Base-by-base conservation (phyloP, 2,797 vertebrate genomes). In the Gambusia yucatana region DNA sequence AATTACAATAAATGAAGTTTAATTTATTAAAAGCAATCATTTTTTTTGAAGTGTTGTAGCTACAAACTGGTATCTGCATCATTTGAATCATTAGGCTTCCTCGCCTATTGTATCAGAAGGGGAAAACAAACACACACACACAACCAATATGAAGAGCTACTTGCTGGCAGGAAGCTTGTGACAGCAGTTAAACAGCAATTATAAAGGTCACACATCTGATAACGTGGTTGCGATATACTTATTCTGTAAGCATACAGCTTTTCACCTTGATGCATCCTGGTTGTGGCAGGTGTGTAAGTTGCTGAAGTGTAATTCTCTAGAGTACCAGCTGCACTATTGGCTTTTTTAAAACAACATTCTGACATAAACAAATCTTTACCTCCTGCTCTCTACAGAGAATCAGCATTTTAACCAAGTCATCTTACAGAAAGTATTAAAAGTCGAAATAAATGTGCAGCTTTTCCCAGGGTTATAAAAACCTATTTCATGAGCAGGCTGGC, bases 401-500 rank as follows among this genome's bases (percentile, higher is more conserved):
- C 6, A 75, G 47, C 36, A 22, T 75, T 65, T 47, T 43, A 50
- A 67, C 70, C 13, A 33, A 47, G 4, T 70, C 2, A 11, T n/a
- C 43, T 28, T 44, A 20, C 55, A 28, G 50, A 82, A 76, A 75
- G 80, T 43, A 83, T 86, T 86, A 78, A 85, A 74, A 65, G 67
- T 44, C 55, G 73, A 72, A 79, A 82, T 77, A 63, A 77, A 65
- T 76, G 59, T 10, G 30, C n/a, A 76, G 61, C 6, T 76, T 76
- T 63, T 55, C 3, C 76, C 83, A 82, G 25, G 6, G 11, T 69
- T 43, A 43, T 43, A 6, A 43, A 69, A 88, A 87, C 79, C 22
- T 28, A 88, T 89, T 91, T 88, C 85, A 89, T 36, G 82, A 83
- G 75, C 69, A 77, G 78, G 73, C 81, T 77, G 78, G 84, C 76